Base-by-base conservation (phyloP, 1,140 invertebrate species). In the Pseudomyrmex cubaensis region DNA sequence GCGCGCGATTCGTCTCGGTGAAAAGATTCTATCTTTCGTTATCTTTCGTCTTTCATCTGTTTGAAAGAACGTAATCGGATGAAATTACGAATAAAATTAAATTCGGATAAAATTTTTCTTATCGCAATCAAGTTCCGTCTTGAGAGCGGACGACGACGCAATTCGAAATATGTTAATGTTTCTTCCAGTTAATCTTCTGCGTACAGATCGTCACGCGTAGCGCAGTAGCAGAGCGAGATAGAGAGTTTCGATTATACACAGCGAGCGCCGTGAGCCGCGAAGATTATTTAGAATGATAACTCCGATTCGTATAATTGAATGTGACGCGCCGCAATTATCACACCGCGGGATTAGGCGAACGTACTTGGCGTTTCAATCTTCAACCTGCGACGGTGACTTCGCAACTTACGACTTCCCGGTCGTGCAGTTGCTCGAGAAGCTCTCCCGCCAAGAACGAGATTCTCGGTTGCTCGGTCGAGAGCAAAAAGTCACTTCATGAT, bases 231-330 rank as follows among this genome's bases (percentile, higher is more conserved):
- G n/a, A 35, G 74, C 12, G 35, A 15, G 59, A 17, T 15, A 25
- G 73, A 62, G 35, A 50, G 54, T 61, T 70, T 61, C 5, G 52
- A 35, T 35, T 13, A 35, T 56, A 67, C 46, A 35, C 64, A 56
- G 35, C 48, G 22, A 48, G 20, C 20, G 35, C 35, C 0, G 35
- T 35, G 35, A 35, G 35, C 63, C 52, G 35, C 20, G 48, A 46
- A 80, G 67, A 80, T 80, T 72, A 80, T 80, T 80, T 72, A 72
- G 66, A 80, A 72, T 80, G 76, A 80, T 59, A 80, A 72, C 66
- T 61, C 46, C n/a, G 76, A 59, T 80, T 80, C 46, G 66, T 80
- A 61, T 80, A 80, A 80, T 72, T 80, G 76, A 80, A 48, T 59
- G 35, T 15, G 76, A 61, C 54, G 66, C 66, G 54, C 13, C 76